Conservation (phyloP, 23 tunicate species). For the Diplosoma virens region DNA sequence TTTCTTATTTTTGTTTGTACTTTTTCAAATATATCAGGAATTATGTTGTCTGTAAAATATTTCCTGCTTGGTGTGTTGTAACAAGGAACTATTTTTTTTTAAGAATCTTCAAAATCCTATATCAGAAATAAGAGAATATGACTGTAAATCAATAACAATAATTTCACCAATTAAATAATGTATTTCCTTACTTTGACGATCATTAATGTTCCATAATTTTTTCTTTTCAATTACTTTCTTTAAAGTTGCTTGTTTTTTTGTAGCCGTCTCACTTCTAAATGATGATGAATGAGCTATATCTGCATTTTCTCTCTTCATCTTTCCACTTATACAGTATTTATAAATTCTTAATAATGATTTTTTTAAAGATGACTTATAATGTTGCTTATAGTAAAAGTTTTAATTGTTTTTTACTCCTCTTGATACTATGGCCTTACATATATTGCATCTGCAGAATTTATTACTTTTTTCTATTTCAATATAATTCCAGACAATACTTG, state of each 20-base stretch:
- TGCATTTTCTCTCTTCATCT: not conserved
- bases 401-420: not conserved
- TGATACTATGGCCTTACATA: not conserved
- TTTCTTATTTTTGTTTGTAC: not conserved
- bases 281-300: not conserved
- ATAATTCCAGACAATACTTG: not conserved
- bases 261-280: not conserved
- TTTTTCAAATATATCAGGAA: not conserved
- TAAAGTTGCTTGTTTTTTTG: not conserved
- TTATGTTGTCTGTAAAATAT: not conserved
- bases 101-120: not conserved
- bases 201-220: not conserved
- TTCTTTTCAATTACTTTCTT: not conserved
- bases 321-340: not conserved
- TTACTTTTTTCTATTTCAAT: not conserved
- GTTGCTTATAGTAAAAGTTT: not conserved
- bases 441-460: not conserved
- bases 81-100: not conserved
- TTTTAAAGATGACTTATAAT: not conserved
- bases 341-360: not conserved
- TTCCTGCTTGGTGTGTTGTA: not conserved
- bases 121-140: not conserved
- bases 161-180: not conserved
- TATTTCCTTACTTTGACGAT: not conserved
- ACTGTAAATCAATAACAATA: too few relatives aligned